Evolutionary conservation across 2,797 vertebrate genomes (phyloP), one percentile per base, ranked within the genome.

Genomic region (Okamejei kenojei): DNA sequence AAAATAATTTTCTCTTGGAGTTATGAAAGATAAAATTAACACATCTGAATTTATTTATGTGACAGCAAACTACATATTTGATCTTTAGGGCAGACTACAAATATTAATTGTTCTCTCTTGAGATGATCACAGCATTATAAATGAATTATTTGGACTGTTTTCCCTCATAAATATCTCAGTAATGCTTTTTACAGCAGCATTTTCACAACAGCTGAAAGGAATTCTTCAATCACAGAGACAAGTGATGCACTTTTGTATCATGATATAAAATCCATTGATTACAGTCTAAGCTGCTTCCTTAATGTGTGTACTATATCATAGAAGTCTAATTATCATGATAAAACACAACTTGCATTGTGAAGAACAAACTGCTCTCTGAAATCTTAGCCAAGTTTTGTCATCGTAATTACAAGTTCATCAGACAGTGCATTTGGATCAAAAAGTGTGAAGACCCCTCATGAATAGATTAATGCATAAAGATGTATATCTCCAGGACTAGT

Each of bases 261-360:
- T 65, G 63, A 35, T 88, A 88, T 88, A 68, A 88, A 68, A 68
- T 68, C 61, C 84, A 88, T 88, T 88, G 84, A 68, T 65, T 32
- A 88, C 17, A 88, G n/a, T 21, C 61, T 88, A 68, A 88, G n/a
- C n/a, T 65, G 11, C 58, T 29, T n/a, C 29, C 45, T 88, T 88
- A 65, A 88, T 65, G 84, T 68, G n/a, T 17, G 19, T 32, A 68
- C 61, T 88, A 35, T 88, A 68, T 88, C 61, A 88, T n/a, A 88
- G n/a, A 88, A 68, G 84, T 88, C 61, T 68, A 88, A 68, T 68
- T 88, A 88, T 88, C 61, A 68, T 88, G 61, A 88, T 86, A 88
- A 88, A 88, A 88, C 84, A 32, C 61, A 65, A 61, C n/a, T 65
- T n/a, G 32, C 29, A 68, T 65, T 88, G 84, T 17, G n/a, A 35